Evolutionary conservation across 2,888 invertebrate species (phyloP).

Genomic region (Perithous albicinctus): DNA sequence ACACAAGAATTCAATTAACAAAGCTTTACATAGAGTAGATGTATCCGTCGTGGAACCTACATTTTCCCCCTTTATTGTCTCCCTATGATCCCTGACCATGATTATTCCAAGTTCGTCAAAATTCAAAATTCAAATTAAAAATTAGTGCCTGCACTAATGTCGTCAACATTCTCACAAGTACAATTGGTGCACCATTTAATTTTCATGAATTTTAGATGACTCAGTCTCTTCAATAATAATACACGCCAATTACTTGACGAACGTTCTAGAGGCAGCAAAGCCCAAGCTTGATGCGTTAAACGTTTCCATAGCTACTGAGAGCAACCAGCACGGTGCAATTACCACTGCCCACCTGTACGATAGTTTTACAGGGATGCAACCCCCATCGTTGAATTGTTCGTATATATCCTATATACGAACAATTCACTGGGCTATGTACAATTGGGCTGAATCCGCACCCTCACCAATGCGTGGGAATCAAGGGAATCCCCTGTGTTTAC

Average conservation of each 20-base stretch:
- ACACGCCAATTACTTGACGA: not conserved
- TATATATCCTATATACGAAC: slow-evolving; percentile 48
- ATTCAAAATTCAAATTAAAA: too few relatives aligned
- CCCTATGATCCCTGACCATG: too few relatives aligned
- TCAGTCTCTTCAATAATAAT: not conserved
- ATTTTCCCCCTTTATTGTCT: not conserved
- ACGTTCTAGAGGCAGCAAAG: not conserved
- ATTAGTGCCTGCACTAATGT: too few relatives aligned
- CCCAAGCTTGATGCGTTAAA: slow-evolving; percentile 12
- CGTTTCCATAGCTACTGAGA: slow-evolving; percentile 70
- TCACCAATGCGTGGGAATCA: slow-evolving; percentile 71
- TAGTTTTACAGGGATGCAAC: slow-evolving; percentile 64
- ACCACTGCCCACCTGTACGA: slow-evolving; percentile 72
- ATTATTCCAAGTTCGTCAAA: too few relatives aligned
- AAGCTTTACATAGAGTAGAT: not conserved
- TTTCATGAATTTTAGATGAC: too few relatives aligned
- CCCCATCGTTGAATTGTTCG: slow-evolving; percentile 56
- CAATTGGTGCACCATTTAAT: too few relatives aligned
- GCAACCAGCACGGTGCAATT: slow-evolving; percentile 67
- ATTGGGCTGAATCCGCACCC: slow-evolving; percentile 27
- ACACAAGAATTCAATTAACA: not conserved
- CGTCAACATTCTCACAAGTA: too few relatives aligned
- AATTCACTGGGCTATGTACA: too few relatives aligned
- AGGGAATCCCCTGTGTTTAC: slow-evolving; percentile 50
- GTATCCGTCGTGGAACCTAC: not conserved